phyloP scores from a whole-genome alignment of 2,888 invertebrate genomes.

The Psylliodes chrysocephalus region DNA sequence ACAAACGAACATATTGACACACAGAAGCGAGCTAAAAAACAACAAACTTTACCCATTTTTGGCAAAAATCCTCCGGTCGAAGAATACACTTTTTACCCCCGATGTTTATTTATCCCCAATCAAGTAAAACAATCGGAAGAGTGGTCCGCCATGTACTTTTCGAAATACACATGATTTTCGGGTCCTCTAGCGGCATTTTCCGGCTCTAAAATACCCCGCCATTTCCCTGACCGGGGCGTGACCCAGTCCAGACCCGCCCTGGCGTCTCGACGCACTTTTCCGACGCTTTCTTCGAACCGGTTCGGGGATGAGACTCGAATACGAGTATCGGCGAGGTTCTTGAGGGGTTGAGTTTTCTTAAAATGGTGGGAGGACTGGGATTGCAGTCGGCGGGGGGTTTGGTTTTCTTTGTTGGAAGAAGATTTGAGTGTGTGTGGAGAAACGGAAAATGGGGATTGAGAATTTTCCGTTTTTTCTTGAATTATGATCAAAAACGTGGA shows the following conservation, averaged over 20 bases:
- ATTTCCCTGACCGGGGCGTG: slow-evolving; percentile 48
- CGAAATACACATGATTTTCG: slow-evolving; percentile 53
- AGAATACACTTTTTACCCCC: slow-evolving; percentile 46
- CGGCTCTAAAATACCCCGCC: slow-evolving; percentile 52
- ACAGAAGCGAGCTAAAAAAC: slow-evolving; percentile 27
- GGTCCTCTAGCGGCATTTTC: slow-evolving; percentile 58
- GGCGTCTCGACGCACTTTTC: slow-evolving; percentile 32
- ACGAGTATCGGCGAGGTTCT: neutral
- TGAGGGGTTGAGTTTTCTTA: slow-evolving; percentile 2
- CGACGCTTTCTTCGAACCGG: slow-evolving; percentile 18
- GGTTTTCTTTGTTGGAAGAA: neutral
- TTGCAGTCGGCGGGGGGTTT: neutral
- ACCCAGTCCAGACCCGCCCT: slow-evolving; percentile 45
- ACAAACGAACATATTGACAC: slow-evolving; percentile 5
- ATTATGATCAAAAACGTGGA: too few relatives aligned
- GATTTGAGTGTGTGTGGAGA: neutral
- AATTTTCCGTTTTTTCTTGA: too few relatives aligned
- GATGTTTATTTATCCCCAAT: slow-evolving; percentile 51
- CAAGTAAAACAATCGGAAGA: slow-evolving; percentile 51
- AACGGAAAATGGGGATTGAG: neutral
- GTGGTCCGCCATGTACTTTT: slow-evolving; percentile 57
- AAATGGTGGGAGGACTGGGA: slow-evolving; percentile 2
- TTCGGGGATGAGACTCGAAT: slow-evolving; percentile 4
- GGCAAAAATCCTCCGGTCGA: slow-evolving; percentile 32
- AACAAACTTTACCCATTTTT: slow-evolving; percentile 52